Base-by-base conservation (phyloP, 2,888 invertebrate genomes). In the Hyposoter dolosus region DNA sequence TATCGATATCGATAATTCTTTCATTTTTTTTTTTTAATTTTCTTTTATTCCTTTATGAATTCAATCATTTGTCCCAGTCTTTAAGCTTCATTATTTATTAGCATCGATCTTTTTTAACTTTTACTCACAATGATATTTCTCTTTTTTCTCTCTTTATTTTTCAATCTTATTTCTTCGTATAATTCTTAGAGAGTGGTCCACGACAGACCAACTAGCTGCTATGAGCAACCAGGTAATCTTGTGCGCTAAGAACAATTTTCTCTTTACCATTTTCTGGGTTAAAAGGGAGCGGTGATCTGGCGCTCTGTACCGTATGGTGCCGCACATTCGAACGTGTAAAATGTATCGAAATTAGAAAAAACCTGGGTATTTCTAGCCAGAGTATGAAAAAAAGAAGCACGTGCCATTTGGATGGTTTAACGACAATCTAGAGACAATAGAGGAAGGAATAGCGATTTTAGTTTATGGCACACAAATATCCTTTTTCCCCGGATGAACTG, bases 231-330 rank as follows among this genome's bases (percentile, higher is more conserved):
- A 86, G 85, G 88, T 85, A 88, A 86, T 88, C 77, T 88, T 88
- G 88, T 87, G 88, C 89, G 89, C 87, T 88, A 86, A 90, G 85
- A 89, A 89, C 84, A 86, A 90, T 43, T 75, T 71, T 68, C 66
- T 72, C 2, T 32, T 65, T 19, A 71, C 47, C 12, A 76, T 83
- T 60, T 79, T 82, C 32, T 72, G 80, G 43, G 83, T 85, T 69
- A 79, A 69, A 83, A 78, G 81, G 74, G 83, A 78, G 83, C 80
- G 81, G 83, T 83, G 28, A 82, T 68, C 66, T 66, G 68, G 77
- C 81, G 50, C 68, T 69, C 63, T 53, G 69, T 76, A 85, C 82
- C 80, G 56, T 81, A 74, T 71, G 77, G 68, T 56, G 71, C 45
- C 80, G 74, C 78, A 66, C 71, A 63, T 82, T 63, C 80, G 56